Evolutionary conservation across 2,797 vertebrate genomes (phyloP).

Genomic region (Cossypha polioptera): DNA sequence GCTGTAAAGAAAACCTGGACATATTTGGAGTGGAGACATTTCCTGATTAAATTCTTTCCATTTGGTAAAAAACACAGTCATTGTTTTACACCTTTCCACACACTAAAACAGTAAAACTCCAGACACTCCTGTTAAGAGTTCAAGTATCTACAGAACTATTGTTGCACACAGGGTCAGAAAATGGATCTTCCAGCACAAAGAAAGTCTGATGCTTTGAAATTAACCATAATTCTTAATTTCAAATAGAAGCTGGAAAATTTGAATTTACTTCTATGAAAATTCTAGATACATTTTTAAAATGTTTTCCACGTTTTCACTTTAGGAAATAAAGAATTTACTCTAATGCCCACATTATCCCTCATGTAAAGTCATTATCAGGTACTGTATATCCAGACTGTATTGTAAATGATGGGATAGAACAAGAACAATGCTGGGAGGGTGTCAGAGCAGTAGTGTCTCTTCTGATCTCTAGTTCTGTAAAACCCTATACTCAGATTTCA

Average conservation of each 20-base stretch:
- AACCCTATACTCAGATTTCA: background rate
- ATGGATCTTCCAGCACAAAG: background rate
- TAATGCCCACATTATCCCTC: background rate
- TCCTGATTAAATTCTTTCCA: conserved; percentile 1
- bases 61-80: background rate
- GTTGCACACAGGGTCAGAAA: background rate
- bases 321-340: background rate
- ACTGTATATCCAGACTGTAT: background rate
- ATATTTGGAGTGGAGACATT: background rate
- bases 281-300: background rate
- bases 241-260: background rate
- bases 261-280: background rate
- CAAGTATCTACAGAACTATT: background rate
- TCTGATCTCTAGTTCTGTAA: background rate
- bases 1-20: conserved; percentile 30
- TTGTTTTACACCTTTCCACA: background rate
- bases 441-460: background rate
- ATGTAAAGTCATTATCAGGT: fast-evolving
- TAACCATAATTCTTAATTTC: background rate
- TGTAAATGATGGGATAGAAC: background rate
- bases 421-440: background rate
- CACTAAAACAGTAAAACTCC: background rate
- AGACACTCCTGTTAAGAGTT: background rate
- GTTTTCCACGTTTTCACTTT: background rate
- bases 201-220: background rate